phyloP scores from a whole-genome alignment of 1,140 invertebrate genomes.

The Bombus sibiricus region DNA sequence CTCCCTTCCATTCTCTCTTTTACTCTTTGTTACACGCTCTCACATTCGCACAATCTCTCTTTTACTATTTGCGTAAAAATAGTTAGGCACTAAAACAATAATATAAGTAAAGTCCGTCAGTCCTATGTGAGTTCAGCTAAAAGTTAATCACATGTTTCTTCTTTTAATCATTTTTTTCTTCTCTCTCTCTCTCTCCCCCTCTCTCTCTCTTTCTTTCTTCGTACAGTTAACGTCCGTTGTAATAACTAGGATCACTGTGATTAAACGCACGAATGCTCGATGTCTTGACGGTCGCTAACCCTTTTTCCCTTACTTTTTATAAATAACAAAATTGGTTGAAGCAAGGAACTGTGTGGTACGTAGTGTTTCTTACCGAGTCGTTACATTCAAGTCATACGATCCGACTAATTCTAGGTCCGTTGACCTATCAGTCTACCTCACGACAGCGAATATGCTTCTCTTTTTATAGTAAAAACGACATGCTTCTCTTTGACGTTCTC shows the following conservation, averaged over 20 bases:
- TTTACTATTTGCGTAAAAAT: conserved; percentile 48
- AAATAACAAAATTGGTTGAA: conserved; percentile 76
- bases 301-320: conserved; percentile 29
- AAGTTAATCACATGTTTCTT: conserved; percentile 66
- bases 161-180: neutral
- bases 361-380: conserved; percentile 50
- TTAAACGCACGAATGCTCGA: conserved; percentile 55
- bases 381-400: conserved; percentile 11
- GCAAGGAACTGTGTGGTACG: conserved; percentile 75
- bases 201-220: neutral
- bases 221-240: conserved; percentile 24
- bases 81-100: conserved; percentile 72
- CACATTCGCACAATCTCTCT: neutral
- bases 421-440: neutral
- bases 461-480: conserved; percentile 24
- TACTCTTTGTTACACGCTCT: neutral
- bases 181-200: neutral
- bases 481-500: neutral
- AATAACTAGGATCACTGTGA: conserved; percentile 68
- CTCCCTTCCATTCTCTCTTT: neutral
- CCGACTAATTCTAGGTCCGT: conserved; percentile 26
- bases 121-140: conserved; percentile 72
- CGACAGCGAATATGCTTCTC: neutral
- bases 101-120: conserved; percentile 76
- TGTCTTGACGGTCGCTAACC: conserved; percentile 24